phyloP scores from a whole-genome alignment of 2,888 invertebrate species.

The Drosophila tanythrix region DNA sequence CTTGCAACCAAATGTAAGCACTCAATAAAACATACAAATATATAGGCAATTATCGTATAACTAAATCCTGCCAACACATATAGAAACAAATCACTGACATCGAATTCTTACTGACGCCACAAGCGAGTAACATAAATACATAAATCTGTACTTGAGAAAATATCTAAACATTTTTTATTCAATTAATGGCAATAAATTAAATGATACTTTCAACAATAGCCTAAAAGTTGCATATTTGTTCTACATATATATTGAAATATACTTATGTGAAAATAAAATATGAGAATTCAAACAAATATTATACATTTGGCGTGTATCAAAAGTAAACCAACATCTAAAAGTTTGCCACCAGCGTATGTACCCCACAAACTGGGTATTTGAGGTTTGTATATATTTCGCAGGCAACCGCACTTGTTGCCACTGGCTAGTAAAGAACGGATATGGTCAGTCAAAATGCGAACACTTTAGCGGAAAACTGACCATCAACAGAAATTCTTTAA shows the following conservation, averaged over 20 bases:
- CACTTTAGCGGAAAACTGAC: conserved; percentile 8
- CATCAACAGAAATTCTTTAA: neutral
- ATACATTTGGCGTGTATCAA: neutral
- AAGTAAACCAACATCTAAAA: neutral
- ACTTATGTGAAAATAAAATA: neutral
- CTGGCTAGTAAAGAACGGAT: neutral
- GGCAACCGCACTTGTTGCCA: neutral
- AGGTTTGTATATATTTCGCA: neutral
- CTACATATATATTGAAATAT: neutral
- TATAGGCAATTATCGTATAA: neutral
- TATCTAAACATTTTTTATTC: neutral
- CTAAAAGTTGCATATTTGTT: neutral
- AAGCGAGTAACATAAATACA: neutral
- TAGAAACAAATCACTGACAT: neutral
- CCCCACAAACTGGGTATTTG: neutral
- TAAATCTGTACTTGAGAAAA: neutral
- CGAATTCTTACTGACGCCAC: neutral
- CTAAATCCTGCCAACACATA: neutral
- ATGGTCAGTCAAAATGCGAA: neutral
- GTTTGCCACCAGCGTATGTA: neutral
- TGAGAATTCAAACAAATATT: neutral
- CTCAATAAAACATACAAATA: neutral
- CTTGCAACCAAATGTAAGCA: too few species aligned
- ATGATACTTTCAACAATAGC: neutral
- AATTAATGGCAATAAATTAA: neutral